These are phyloP conservation scores for Apodemia zela DNA, from an alignment of 2,888 invertebrate species.

Conservation along the genomic window DNA sequence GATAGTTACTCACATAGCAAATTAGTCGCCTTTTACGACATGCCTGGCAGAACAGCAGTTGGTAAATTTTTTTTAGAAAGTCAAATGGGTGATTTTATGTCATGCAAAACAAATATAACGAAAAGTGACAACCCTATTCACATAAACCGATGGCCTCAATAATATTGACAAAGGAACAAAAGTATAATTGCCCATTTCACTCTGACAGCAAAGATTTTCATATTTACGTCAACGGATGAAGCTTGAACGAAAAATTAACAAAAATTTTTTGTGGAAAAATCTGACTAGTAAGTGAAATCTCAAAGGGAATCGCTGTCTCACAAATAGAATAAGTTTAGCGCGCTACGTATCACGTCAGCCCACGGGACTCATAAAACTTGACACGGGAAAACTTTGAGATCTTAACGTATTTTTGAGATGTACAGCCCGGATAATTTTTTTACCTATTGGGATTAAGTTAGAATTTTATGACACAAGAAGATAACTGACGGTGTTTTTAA, in stretches of 20 bases:
- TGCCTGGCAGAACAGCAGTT: too few species aligned
- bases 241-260: neutral
- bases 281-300: neutral
- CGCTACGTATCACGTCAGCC: neutral
- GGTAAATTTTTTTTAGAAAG: too few species aligned
- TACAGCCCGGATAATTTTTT: neutral
- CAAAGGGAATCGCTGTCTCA: neutral
- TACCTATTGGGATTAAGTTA: too few species aligned
- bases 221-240: conserved; percentile 2
- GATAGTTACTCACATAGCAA: too few species aligned
- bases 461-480: too few species aligned
- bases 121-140: neutral
- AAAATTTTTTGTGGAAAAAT: neutral
- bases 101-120: too few species aligned
- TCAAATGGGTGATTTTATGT: too few species aligned
- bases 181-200: conserved; percentile 9
- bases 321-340: neutral
- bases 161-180: conserved; percentile 11
- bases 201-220: conserved; percentile 4
- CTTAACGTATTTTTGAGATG: conserved; percentile 1
- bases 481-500: too few species aligned
- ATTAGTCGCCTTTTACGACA: too few species aligned
- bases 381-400: neutral
- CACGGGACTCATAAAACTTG: neutral
- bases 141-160: neutral